Percentiles rank a stretch among this genome's conserved stretches.
Conservation (phyloP, 2,888 invertebrate species). For the Heliconius ismenius region DNA sequence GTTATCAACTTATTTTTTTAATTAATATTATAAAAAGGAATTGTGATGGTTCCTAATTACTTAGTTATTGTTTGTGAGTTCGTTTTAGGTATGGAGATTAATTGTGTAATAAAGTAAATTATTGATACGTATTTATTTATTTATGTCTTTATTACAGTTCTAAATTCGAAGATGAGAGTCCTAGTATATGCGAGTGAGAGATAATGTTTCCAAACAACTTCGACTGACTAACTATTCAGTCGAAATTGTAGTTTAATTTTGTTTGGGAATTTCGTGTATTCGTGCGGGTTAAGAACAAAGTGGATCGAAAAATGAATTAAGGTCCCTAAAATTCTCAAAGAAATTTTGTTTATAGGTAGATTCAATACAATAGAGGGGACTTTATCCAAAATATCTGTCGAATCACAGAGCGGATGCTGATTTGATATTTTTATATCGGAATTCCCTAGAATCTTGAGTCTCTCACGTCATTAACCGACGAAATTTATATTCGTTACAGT, state of each 20-base stretch:
- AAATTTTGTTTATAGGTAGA: not conserved
- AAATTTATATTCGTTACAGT: constrained; percentile 11
- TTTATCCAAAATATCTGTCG: not conserved
- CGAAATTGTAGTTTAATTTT: not conserved
- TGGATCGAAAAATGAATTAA: not conserved
- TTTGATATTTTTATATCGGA: constrained; percentile 4
- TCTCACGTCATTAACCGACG: constrained; percentile 12
- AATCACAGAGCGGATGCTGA: not conserved
- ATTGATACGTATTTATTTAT: too few species aligned
- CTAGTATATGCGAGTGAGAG: not conserved
- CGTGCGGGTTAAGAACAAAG: too few species aligned
- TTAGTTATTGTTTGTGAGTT: not conserved
- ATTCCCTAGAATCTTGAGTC: not conserved
- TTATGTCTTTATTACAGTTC: too few species aligned
- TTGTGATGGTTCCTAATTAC: not conserved
- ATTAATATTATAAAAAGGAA: not conserved
- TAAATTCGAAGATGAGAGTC: not conserved
- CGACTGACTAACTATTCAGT: not conserved
- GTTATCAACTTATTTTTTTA: not conserved
- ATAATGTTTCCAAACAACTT: not conserved
- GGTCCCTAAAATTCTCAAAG: not conserved
- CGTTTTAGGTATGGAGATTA: not conserved
- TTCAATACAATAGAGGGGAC: not conserved
- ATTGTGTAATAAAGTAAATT: not conserved
- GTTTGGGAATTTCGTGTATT: too few species aligned